Conservation (phyloP, 1,140 invertebrate species). For the Parapsyche elsis region DNA sequence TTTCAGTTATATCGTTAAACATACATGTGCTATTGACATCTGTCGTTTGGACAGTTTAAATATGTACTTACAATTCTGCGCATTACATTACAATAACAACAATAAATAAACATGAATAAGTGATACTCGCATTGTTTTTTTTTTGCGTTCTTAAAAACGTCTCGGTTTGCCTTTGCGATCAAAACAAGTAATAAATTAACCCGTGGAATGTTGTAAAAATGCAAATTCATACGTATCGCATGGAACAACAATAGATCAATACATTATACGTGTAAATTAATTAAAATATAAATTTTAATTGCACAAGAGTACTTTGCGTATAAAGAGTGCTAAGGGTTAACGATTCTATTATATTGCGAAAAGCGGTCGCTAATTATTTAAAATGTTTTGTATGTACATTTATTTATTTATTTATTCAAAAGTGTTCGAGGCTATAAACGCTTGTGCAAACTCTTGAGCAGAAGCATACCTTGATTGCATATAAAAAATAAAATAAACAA, state of each 20-base stretch:
- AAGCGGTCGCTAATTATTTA: too few relatives aligned
- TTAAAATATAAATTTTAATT: neutral
- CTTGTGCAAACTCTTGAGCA: too few relatives aligned
- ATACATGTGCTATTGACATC: neutral
- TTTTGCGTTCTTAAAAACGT: neutral
- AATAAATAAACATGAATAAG: too few relatives aligned
- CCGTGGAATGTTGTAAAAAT: neutral
- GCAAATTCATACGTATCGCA: neutral
- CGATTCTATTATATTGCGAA: too few relatives aligned
- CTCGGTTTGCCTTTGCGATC: neutral
- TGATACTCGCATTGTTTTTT: too few relatives aligned
- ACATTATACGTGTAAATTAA: neutral
- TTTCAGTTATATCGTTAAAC: neutral
- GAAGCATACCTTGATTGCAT: too few relatives aligned
- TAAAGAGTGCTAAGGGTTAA: neutral
- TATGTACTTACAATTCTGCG: neutral
- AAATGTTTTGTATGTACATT: too few relatives aligned
- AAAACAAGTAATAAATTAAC: constrained; percentile 14
- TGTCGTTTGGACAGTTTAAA: neutral
- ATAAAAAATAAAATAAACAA: too few relatives aligned
- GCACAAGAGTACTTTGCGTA: neutral
- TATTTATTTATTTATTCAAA: too few relatives aligned
- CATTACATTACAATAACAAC: neutral
- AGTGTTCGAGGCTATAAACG: too few relatives aligned
- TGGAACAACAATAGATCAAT: neutral